Conservation (phyloP, 2,113 vertebrate species). For the Microcebus lehilahytsara region DNA sequence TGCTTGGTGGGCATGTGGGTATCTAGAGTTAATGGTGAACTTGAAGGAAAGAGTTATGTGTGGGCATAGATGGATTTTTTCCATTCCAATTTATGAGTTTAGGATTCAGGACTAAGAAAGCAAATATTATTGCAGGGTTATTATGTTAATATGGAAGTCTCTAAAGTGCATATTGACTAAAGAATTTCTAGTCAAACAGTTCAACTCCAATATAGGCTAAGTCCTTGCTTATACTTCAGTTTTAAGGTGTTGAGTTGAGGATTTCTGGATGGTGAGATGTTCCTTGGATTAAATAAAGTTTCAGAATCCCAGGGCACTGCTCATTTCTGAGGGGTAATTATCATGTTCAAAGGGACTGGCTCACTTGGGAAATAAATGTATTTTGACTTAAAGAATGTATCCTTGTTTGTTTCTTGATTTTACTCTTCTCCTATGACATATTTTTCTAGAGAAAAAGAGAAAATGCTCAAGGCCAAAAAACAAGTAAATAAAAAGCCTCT, state of each 20-base stretch:
- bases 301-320: slow-evolving; percentile 12
- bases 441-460: slow-evolving; percentile 8
- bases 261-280: slow-evolving; percentile 3
- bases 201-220: neutral
- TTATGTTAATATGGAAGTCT: neutral
- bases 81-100: neutral
- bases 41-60: neutral
- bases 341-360: neutral
- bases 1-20: neutral
- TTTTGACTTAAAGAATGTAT: neutral
- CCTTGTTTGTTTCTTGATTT: slow-evolving; percentile 60
- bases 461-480: neutral
- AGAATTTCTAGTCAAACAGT: neutral
- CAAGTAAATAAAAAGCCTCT: neutral
- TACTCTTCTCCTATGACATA: neutral
- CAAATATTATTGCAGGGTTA: neutral
- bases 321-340: slow-evolving; percentile 52
- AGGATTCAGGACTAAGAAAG: neutral
- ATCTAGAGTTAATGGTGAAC: neutral
- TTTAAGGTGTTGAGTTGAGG: neutral
- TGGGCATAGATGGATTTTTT: neutral
- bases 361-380: slow-evolving; percentile 57
- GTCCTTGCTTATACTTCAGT: neutral
- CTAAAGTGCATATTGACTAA: neutral
- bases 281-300: slow-evolving; percentile 15